A percentile compares a stretch with the other conserved stretches of the same genome.
These are phyloP conservation scores for Euplagia quadripunctaria DNA, from an alignment of 2,888 invertebrate species.

Conservation along the genomic window DNA sequence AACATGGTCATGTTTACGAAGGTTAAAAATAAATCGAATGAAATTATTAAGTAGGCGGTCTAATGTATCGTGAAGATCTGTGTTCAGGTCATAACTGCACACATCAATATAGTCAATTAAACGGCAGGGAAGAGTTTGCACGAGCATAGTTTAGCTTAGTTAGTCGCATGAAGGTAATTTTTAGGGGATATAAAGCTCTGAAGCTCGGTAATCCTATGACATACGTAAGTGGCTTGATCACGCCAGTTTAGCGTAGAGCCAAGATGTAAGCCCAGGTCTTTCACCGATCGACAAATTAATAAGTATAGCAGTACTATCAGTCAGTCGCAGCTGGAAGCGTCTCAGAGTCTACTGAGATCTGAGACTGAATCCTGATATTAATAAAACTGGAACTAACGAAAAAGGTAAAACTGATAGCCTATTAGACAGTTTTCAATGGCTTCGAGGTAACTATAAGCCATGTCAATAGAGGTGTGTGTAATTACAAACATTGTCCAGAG, in stretches of 20 bases:
- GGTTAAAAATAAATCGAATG: too few species aligned
- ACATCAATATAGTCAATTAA: not conserved
- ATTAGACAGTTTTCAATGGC: not conserved
- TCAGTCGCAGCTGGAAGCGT: not conserved
- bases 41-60: too few species aligned
- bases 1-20: not conserved
- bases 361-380: too few species aligned
- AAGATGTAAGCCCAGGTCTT: not conserved
- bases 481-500: too few species aligned
- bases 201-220: conserved; percentile 22
- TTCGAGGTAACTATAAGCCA: not conserved
- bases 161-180: not conserved
- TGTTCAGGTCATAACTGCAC: too few species aligned
- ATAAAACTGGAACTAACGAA: too few species aligned
- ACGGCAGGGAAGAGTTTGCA: too few species aligned
- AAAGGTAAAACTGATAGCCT: not conserved
- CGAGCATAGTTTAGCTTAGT: too few species aligned
- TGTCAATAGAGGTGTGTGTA: not conserved
- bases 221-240: not conserved
- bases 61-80: too few species aligned
- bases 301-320: not conserved
- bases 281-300: not conserved
- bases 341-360: too few species aligned
- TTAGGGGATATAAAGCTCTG: conserved; percentile 47
- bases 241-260: too few species aligned